Evolutionary conservation across 2,888 invertebrate genomes (phyloP).

Genomic region (Copidosoma aretas): DNA sequence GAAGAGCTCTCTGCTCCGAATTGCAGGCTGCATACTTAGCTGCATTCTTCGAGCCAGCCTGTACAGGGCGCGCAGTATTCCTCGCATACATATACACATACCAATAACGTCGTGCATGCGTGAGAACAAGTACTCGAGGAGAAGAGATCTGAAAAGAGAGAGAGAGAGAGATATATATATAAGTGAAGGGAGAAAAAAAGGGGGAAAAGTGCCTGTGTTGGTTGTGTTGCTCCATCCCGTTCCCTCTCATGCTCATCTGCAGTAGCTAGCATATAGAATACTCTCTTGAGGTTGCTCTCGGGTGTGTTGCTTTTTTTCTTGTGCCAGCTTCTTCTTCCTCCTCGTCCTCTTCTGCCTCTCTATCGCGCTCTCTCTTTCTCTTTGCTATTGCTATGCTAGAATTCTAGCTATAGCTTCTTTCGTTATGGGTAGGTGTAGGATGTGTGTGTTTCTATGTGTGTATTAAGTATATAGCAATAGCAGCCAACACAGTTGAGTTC

Average conservation of each 20-base stretch:
- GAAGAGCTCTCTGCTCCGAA: too few species aligned
- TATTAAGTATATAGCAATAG: too few species aligned
- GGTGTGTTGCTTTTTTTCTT: background rate
- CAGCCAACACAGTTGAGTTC: too few species aligned
- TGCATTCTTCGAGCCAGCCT: background rate
- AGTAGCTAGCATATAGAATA: too few species aligned
- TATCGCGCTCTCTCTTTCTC: background rate
- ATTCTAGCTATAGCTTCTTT: too few species aligned
- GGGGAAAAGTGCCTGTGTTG: slow-evolving; percentile 13
- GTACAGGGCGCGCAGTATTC: background rate
- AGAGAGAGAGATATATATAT: background rate
- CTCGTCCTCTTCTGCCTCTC: too few species aligned
- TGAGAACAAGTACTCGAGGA: background rate
- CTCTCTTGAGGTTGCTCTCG: background rate
- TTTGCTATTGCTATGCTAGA: too few species aligned
- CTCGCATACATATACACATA: background rate
- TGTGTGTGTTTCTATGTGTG: too few species aligned
- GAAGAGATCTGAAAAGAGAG: background rate
- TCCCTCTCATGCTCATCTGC: too few species aligned
- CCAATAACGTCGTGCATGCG: background rate
- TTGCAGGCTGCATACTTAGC: too few species aligned
- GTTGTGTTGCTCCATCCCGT: too few species aligned
- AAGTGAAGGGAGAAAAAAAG: slow-evolving; percentile 7
- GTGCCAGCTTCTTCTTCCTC: background rate
- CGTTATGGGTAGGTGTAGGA: too few species aligned